A percentile compares a stretch with the other conserved stretches of the same genome.
These are phyloP conservation scores for Paratrypauchen microcephalus DNA, from an alignment of 2,797 vertebrate species.

Conservation along the genomic window DNA sequence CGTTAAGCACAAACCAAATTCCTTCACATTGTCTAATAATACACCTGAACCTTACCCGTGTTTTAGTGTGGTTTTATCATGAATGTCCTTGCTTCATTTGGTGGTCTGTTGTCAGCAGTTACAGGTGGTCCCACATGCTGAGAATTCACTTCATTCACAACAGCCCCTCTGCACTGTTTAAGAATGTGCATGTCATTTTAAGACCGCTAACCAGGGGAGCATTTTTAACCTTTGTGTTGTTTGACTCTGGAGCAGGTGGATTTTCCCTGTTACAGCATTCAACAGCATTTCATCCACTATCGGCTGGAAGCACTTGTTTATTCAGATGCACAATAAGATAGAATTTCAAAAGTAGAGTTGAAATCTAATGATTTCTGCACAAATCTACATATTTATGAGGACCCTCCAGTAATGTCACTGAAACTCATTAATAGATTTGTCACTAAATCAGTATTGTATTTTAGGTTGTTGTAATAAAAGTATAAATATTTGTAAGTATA, in stretches of 20 bases:
- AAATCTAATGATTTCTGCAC: not conserved
- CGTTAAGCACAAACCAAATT: not conserved
- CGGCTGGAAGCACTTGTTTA: not conserved
- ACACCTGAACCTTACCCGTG: not conserved
- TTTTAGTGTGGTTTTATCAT: not conserved
- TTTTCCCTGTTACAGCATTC: conserved; percentile 33
- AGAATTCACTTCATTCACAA: conserved; percentile 20
- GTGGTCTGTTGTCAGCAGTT: conserved; percentile 57
- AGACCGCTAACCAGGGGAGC: conserved; percentile 29
- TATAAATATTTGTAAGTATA: too few species aligned
- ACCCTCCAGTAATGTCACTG: not conserved
- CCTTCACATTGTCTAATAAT: not conserved
- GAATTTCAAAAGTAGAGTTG: not conserved
- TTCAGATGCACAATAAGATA: conserved; percentile 2
- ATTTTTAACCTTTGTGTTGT: conserved; percentile 23
- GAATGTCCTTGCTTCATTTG: conserved; percentile 26
- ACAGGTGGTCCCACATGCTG: conserved; percentile 58
- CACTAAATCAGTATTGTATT: too few species aligned
- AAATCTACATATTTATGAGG: not conserved
- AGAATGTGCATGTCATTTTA: conserved; percentile 25
- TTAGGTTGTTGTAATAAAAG: too few species aligned
- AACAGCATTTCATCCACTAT: not conserved
- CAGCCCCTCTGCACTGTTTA: conserved; percentile 29
- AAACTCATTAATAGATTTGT: too few species aligned
- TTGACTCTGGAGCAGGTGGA: conserved; percentile 26